Evolutionary conservation across 2,113 vertebrate genomes (phyloP).

Genomic region (Upupa epops): DNA sequence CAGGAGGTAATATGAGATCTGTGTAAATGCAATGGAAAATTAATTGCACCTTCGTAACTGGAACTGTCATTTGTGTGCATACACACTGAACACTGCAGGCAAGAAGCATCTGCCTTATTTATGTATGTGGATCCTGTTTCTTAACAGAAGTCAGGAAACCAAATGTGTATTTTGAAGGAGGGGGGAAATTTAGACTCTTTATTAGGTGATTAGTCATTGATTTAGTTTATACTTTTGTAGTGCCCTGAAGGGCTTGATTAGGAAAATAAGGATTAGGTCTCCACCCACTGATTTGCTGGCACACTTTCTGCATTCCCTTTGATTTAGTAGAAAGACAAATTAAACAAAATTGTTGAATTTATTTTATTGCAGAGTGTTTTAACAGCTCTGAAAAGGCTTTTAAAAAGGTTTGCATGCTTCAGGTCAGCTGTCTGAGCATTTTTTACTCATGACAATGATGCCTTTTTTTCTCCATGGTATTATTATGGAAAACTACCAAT

Average conservation of each 20-base stretch:
- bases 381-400: neutral
- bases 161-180: neutral
- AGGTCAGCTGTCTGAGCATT: neutral
- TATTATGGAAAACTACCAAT: neutral
- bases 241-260: constrained; percentile 6
- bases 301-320: neutral
- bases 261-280: constrained; percentile 15
- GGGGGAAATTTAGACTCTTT: neutral
- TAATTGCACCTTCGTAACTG: neutral
- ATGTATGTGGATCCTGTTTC: neutral
- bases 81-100: neutral
- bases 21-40: neutral
- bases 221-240: constrained; percentile 4
- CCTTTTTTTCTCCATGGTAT: neutral
- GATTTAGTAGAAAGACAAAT: neutral
- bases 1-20: neutral
- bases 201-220: neutral
- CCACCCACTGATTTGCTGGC: neutral
- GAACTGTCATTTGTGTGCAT: neutral
- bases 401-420: neutral
- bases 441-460: neutral
- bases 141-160: neutral
- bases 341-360: neutral
- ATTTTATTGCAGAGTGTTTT: neutral
- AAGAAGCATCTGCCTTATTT: neutral